Evolutionary conservation across 2,888 invertebrate species (phyloP), one percentile per base, ranked within the genome.

Genomic region (Ischnus inquisitorius): DNA sequence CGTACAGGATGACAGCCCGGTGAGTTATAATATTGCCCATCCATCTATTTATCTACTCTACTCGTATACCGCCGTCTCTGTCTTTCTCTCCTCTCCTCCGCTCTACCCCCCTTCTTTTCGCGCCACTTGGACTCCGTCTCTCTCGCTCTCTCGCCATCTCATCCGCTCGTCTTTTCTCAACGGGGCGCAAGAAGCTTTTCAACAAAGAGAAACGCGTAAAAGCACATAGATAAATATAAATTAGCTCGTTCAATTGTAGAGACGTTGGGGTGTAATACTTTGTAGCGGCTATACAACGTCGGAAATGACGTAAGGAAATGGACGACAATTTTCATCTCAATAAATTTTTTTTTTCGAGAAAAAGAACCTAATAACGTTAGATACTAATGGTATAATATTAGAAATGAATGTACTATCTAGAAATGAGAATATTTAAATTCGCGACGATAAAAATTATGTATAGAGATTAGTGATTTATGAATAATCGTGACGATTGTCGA

Each of bases 1-100:
- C 93, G 92, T 92, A 90, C 92, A 92, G 93, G 93, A 93, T 93
- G 93, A 93, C 93, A 93, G 93, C 92, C 72, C 91, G 91, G 93
- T 93, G 93, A 93, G 93, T 93, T 93, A 93, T 93, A 93, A 93
- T 93, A 93, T 93, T 93, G 93, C 93, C 93, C 93, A 93, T 93
- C 93, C 93, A 93, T 93, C 93, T 93, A 93, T 93, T 93, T 93
- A 93, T 93, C 93, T 93, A 92, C 92, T 93, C 92, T 92, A 92
- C 88, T 84, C 79, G 68, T 75, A 68, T 74, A 60, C 41, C 39
- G 54, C 74, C 16, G 51, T 54, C 60, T 60, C 72, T 79, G 64
- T 76, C 79, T 67, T 65, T 69, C 83, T 81, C 57, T 79, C 81
- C 77, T 81, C 85, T 72, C 85, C 76, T 67, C 76, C 85, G 64